These are phyloP conservation scores for Melanophora roralis DNA, from an alignment of 2,888 invertebrate genomes.

Conservation along the genomic window DNA sequence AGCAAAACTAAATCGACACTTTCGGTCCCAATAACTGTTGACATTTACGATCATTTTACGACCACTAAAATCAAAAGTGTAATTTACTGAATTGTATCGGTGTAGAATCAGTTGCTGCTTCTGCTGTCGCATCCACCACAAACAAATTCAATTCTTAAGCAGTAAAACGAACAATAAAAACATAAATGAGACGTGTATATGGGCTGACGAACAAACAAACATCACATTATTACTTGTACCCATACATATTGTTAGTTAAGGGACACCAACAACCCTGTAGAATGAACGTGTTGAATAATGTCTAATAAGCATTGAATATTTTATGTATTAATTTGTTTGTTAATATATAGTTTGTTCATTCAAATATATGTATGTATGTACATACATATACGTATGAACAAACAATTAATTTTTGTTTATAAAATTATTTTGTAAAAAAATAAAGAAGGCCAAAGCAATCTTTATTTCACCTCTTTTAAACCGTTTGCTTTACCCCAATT, in stretches of 20 bases:
- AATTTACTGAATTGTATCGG: slow-evolving; percentile 73
- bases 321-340: too few relatives aligned
- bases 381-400: too few relatives aligned
- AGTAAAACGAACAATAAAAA: slow-evolving; percentile 7
- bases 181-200: slow-evolving; percentile 16
- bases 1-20: slow-evolving; percentile 74
- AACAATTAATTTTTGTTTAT: too few relatives aligned
- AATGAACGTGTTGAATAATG: too few relatives aligned
- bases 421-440: too few relatives aligned
- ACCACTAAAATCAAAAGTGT: slow-evolving; percentile 77
- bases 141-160: not conserved
- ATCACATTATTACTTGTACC: not conserved
- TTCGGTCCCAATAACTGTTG: slow-evolving; percentile 77
- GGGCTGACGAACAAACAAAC: not conserved
- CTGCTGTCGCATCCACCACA: slow-evolving; percentile 11
- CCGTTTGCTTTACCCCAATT: too few relatives aligned
- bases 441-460: too few relatives aligned
- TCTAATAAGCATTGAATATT: too few relatives aligned
- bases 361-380: too few relatives aligned
- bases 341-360: too few relatives aligned
- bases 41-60: slow-evolving; percentile 78
- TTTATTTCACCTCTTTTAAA: too few relatives aligned
- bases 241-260: slow-evolving; percentile 20
- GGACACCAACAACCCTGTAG: slow-evolving; percentile 17
- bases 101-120: slow-evolving; percentile 61